Percentiles rank a stretch among this genome's conserved stretches.
Evolutionary conservation across 2,113 vertebrate species (phyloP).

Genomic region (Ranitomeya variabilis): DNA sequence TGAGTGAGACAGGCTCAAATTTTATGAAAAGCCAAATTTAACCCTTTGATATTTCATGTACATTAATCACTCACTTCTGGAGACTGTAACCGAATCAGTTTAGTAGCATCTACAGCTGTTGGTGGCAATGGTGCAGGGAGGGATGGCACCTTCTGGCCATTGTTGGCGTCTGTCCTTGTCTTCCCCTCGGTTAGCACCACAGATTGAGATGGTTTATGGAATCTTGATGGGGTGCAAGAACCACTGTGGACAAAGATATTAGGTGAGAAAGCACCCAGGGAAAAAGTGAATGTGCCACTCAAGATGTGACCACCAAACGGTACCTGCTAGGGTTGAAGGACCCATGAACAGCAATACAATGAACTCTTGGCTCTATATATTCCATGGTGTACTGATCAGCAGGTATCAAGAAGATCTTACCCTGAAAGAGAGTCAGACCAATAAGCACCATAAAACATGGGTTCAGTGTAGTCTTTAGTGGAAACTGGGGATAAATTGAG

Average conservation of each 20-base stretch:
- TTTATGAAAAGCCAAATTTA: neutral
- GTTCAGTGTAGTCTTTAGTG: neutral
- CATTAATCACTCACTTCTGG: constrained; percentile 74
- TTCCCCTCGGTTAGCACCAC: constrained; percentile 82
- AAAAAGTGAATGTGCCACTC: neutral
- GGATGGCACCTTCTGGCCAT: constrained; percentile 57
- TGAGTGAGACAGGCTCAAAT: neutral
- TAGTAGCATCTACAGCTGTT: constrained; percentile 69
- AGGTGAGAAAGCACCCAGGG: neutral
- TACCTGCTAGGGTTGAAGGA: constrained; percentile 84
- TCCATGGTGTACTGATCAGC: constrained; percentile 80
- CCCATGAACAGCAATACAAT: constrained; percentile 85
- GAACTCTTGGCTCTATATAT: constrained; percentile 79
- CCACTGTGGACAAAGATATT: constrained; percentile 64
- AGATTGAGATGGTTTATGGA: constrained; percentile 85
- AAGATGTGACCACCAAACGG: neutral
- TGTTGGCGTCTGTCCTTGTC: constrained; percentile 71
- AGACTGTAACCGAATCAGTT: constrained; percentile 80
- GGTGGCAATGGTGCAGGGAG: constrained; percentile 70
- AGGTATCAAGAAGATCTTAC: constrained; percentile 83
- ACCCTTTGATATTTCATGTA: neutral
- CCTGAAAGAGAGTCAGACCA: constrained; percentile 64
- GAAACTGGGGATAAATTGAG: neutral
- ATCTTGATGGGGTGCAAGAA: constrained; percentile 85
- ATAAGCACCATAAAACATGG: neutral